These are phyloP conservation scores for Epinephelus malabaricus DNA, from an alignment of 2,797 vertebrate genomes.

Conservation along the genomic window DNA sequence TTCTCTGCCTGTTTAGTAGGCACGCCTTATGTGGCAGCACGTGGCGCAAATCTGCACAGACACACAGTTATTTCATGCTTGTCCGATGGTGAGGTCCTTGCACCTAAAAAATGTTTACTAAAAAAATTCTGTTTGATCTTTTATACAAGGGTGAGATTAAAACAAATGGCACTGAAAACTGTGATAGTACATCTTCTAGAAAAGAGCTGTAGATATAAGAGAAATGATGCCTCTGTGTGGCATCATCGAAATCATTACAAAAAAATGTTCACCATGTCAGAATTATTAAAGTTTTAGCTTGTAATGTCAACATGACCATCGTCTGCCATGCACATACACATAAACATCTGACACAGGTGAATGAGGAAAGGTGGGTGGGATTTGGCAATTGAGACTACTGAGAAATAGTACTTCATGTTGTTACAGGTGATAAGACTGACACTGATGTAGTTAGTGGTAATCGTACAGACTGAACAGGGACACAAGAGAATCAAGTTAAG, in stretches of 20 bases:
- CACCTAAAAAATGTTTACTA: conserved; percentile 42
- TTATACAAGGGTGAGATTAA: conserved; percentile 16
- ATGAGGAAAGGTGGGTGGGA: conserved; percentile 67
- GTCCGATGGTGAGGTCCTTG: conserved; percentile 41
- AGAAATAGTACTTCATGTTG: conserved; percentile 72
- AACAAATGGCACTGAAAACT: conserved; percentile 43
- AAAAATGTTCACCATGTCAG: not conserved
- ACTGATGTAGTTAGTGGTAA: conserved; percentile 68
- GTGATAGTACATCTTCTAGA: conserved; percentile 10
- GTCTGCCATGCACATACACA: conserved; percentile 64
- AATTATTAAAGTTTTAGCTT: not conserved
- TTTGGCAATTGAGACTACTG: conserved; percentile 79
- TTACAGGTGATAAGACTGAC: conserved; percentile 67
- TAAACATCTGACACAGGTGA: conserved; percentile 75
- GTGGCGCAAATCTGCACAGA: conserved; percentile 31
- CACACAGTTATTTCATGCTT: conserved; percentile 32
- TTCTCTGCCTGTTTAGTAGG: conserved; percentile 34
- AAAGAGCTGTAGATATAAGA: conserved; percentile 9
- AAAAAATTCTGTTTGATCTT: not conserved
- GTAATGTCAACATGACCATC: conserved; percentile 30
- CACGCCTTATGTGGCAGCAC: conserved; percentile 17
- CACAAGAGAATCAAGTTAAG: conserved; percentile 67
- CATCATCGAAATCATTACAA: conserved; percentile 19
- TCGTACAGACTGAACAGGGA: conserved; percentile 66
- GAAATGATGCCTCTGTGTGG: conserved; percentile 2